Evolutionary conservation across 2,888 invertebrate genomes (phyloP).

Genomic region (Antheraea assamensis): DNA sequence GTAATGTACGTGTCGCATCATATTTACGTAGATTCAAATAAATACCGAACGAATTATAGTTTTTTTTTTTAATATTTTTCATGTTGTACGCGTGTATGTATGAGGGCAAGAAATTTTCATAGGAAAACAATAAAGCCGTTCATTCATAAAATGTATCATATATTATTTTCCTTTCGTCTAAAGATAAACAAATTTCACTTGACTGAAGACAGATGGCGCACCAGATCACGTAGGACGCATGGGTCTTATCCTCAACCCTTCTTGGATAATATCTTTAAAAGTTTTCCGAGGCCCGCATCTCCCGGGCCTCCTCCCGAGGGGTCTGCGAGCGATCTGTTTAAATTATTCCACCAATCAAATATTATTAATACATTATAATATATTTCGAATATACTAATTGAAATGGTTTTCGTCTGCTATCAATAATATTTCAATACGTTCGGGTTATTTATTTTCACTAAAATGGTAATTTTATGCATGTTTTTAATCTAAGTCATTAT

Average conservation of each 20-base stretch:
- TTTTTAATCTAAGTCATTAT: no score
- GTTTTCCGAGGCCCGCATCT: slow-evolving; percentile 58
- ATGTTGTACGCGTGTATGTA: background rate
- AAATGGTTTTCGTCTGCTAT: background rate
- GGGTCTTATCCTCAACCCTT: slow-evolving; percentile 69
- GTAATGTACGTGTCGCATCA: no score
- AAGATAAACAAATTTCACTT: slow-evolving; percentile 71
- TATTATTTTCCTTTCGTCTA: slow-evolving; percentile 31
- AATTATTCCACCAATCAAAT: slow-evolving; percentile 75
- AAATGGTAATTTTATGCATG: no score
- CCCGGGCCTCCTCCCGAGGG: slow-evolving; percentile 46
- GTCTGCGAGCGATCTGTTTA: slow-evolving; percentile 56
- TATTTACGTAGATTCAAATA: no score
- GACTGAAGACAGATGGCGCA: slow-evolving; percentile 75
- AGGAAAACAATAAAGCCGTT: background rate
- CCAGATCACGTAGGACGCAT: slow-evolving; percentile 72
- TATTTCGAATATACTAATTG: slow-evolving; percentile 4
- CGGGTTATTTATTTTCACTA: no score
- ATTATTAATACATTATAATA: slow-evolving; percentile 44
- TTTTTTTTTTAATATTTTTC: no score
- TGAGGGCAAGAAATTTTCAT: background rate
- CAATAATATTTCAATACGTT: background rate
- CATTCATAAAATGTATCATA: slow-evolving; percentile 21
- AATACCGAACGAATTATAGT: no score
- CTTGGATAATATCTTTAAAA: slow-evolving; percentile 82